Base-by-base conservation (phyloP, 2,888 invertebrate species). In the Drosophila crucigera region DNA sequence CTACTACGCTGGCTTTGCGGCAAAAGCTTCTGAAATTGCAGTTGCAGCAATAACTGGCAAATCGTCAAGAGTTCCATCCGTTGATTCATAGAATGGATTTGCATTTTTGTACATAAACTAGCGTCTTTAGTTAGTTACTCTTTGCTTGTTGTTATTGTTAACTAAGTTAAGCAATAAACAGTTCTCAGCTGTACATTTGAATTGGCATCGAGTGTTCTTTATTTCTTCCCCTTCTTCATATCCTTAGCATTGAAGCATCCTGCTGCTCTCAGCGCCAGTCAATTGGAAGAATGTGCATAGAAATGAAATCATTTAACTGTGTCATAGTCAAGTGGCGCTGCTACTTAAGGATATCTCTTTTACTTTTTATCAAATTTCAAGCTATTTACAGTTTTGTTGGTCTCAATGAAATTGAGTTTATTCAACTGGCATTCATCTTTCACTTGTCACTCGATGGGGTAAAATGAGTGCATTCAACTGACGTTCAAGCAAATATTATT, bases 101-200 rank as follows among this genome's bases (percentile, higher is more conserved):
- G 68, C 68, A 54, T 68, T 69, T 72, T 73, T 87, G 84, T 84
- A 84, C 49, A 83, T 84, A 84, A 76, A 72, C 63, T 68, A 74
- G 58, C 75, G 43, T 68, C 66, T 80, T 71, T 74, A 67, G 70
- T 78, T 68, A 79, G 69, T 68, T 71, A 49, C 39, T 68, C 33
- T 30, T 25, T 30, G 59, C 43, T 78, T 80, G 50, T 68, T 66
- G 43, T 74, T 76, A 56, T 85, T 77, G 69, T 82, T 84, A 76
- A 69, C 60, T 87, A 70, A 76, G 82, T 50, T 76, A 77, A 83
- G 80, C 80, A 84, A 88, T 85, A 85, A 85, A 85, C 63, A 64
- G 55, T 72, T 64, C 14, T 50, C 31, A 30, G 47, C 61, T 61
- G 52, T 79, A 39, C 28, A 37, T 16, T 19, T 22, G 4, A 37